phyloP scores from a whole-genome alignment of 2,113 vertebrate genomes.

The Origma solitaria region DNA sequence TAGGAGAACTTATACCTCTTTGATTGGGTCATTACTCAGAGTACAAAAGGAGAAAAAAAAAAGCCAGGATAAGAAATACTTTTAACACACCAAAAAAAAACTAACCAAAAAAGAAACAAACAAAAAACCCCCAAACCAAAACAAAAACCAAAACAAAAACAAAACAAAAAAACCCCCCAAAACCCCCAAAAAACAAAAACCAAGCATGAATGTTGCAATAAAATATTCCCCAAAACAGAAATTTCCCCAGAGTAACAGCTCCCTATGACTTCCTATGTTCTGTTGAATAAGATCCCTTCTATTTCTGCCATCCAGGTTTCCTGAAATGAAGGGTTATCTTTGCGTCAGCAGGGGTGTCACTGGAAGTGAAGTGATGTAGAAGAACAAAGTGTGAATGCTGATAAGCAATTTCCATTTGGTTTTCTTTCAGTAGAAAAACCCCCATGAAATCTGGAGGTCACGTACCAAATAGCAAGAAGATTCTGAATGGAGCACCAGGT shows the following conservation, averaged over 20 bases:
- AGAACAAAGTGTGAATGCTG: not conserved
- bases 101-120: no score
- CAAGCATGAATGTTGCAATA: not conserved
- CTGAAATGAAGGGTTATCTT: not conserved
- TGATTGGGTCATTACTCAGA: not conserved
- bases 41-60: not conserved
- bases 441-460: not conserved
- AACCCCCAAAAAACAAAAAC: not conserved
- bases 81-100: not conserved
- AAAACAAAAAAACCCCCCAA: no score
- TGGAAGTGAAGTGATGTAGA: not conserved
- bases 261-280: not conserved
- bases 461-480: not conserved
- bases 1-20: not conserved
- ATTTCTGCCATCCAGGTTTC: not conserved
- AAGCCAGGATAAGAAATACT: not conserved
- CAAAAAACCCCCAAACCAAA: no score
- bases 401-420: not conserved
- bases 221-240: not conserved
- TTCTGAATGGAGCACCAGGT: not conserved
- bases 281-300: not conserved
- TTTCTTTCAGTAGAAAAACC: not conserved
- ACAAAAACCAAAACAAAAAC: not conserved
- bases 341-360: not conserved
- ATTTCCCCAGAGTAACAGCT: not conserved